phyloP scores from a whole-genome alignment of 2,888 invertebrate genomes.

The Pherbina coryleti region DNA sequence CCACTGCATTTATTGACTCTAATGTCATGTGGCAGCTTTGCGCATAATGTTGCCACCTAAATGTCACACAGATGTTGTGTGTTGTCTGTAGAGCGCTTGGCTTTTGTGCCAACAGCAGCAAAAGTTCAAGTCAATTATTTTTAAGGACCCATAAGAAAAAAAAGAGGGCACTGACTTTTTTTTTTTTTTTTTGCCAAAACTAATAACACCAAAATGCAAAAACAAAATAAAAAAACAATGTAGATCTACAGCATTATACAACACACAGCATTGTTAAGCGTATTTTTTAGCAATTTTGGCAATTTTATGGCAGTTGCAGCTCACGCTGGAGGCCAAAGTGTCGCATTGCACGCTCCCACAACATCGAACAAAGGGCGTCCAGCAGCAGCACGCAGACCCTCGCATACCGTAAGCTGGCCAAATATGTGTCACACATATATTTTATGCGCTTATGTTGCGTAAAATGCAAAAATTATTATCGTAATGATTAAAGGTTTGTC shows the following conservation, averaged over 20 bases:
- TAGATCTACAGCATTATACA: no score
- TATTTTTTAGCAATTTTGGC: constrained; percentile 13
- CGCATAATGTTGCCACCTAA: constrained; percentile 47
- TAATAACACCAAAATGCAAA: background rate
- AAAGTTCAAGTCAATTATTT: constrained; percentile 36
- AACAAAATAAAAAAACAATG: constrained; percentile 9
- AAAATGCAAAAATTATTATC: constrained; percentile 34
- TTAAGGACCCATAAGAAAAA: constrained; percentile 7
- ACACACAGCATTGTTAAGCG: background rate
- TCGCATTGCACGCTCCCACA: background rate
- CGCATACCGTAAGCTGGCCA: background rate
- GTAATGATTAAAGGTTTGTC: constrained; percentile 25
- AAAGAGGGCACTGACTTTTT: background rate
- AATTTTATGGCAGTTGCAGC: constrained; percentile 10
- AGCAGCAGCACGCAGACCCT: constrained; percentile 21
- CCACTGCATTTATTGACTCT: constrained; percentile 17
- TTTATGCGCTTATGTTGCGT: constrained; percentile 46
- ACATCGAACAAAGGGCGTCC: background rate
- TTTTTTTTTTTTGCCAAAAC: no score
- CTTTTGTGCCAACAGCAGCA: constrained; percentile 31
- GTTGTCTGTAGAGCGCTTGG: background rate
- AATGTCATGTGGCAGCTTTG: constrained; percentile 44
- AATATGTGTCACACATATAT: constrained; percentile 19
- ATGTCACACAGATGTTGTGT: constrained; percentile 36
- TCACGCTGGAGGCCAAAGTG: constrained; percentile 6